A percentile compares a stretch with the other conserved stretches of the same genome.
phyloP scores from a whole-genome alignment of 2,888 invertebrate genomes.

The Poecilobothrus nobilitatus region DNA sequence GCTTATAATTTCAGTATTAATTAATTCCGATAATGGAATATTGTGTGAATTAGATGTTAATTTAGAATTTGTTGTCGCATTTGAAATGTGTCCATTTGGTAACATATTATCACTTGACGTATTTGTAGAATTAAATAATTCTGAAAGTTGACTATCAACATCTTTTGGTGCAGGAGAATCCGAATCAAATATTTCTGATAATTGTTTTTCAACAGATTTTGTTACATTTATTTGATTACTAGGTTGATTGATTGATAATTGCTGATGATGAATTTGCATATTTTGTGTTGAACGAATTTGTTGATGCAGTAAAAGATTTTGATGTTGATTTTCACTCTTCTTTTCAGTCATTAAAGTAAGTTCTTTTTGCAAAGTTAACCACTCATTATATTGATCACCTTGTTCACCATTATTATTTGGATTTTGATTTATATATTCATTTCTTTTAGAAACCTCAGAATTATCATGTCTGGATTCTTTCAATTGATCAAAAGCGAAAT shows the following conservation, averaged over 20 bases:
- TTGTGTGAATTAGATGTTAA: slow-evolving; percentile 22
- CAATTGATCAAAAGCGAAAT: neutral
- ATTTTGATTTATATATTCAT: slow-evolving; percentile 21
- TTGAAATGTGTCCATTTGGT: slow-evolving; percentile 18
- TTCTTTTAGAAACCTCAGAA: slow-evolving; percentile 17
- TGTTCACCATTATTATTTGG: slow-evolving; percentile 24
- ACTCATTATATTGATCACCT: slow-evolving; percentile 52
- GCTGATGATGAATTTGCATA: slow-evolving; percentile 21
- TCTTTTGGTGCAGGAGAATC: slow-evolving; percentile 27
- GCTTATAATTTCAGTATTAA: slow-evolving; percentile 34
- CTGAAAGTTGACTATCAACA: slow-evolving; percentile 15
- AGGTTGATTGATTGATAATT: slow-evolving; percentile 16
- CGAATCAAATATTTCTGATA: slow-evolving; percentile 41
- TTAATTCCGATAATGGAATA: slow-evolving; percentile 36
- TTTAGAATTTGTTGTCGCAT: neutral
- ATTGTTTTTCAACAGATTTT: slow-evolving; percentile 27
- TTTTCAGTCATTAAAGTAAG: slow-evolving; percentile 45
- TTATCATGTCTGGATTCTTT: slow-evolving; percentile 20
- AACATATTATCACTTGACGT: neutral
- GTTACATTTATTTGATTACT: slow-evolving; percentile 2
- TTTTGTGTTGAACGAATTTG: slow-evolving; percentile 24
- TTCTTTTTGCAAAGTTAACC: slow-evolving; percentile 60
- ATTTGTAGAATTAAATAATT: slow-evolving; percentile 16
- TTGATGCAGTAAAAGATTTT: slow-evolving; percentile 12
- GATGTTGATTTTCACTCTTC: slow-evolving; percentile 22